phyloP scores from a whole-genome alignment of 2,888 invertebrate genomes.

The Netelia melanura region DNA sequence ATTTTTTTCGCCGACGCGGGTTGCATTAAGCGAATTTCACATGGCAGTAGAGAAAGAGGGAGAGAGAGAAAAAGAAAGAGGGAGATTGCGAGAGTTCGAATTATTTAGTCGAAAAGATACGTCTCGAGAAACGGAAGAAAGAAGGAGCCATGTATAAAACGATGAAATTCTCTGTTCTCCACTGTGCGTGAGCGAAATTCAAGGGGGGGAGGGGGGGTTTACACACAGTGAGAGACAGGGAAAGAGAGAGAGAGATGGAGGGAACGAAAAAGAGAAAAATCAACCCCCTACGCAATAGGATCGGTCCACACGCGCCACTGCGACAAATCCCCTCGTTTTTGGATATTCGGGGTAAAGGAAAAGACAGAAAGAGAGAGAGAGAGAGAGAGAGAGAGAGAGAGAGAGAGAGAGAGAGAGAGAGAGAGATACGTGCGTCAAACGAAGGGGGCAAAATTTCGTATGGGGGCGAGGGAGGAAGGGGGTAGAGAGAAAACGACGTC shows the following conservation, averaged over 20 bases:
- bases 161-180: conserved; percentile 41
- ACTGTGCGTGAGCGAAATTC: conserved; percentile 46
- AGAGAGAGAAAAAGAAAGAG: neutral
- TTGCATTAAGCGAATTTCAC: conserved; percentile 43
- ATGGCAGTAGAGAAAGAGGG: conserved; percentile 15
- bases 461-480: conserved; percentile 42
- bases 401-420: conserved; percentile 21
- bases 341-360: conserved; percentile 78
- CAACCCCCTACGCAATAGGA: conserved; percentile 74
- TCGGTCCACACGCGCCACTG: conserved; percentile 70
- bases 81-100: conserved; percentile 21
- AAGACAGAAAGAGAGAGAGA: conserved; percentile 25
- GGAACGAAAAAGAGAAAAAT: neutral
- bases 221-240: conserved; percentile 28
- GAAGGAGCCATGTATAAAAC: conserved; percentile 1
- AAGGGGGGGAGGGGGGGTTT: conserved; percentile 33
- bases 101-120: conserved; percentile 30
- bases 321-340: conserved; percentile 81
- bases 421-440: conserved; percentile 39
- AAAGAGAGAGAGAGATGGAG: conserved; percentile 1
- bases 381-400: neutral
- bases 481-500: conserved; percentile 32
- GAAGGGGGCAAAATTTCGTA: conserved; percentile 71
- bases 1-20: conserved; percentile 23
- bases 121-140: neutral